Percentiles rank a stretch among this genome's conserved stretches.
Evolutionary conservation across 2,797 vertebrate genomes (phyloP).

Genomic region (Gallinago stenura): DNA sequence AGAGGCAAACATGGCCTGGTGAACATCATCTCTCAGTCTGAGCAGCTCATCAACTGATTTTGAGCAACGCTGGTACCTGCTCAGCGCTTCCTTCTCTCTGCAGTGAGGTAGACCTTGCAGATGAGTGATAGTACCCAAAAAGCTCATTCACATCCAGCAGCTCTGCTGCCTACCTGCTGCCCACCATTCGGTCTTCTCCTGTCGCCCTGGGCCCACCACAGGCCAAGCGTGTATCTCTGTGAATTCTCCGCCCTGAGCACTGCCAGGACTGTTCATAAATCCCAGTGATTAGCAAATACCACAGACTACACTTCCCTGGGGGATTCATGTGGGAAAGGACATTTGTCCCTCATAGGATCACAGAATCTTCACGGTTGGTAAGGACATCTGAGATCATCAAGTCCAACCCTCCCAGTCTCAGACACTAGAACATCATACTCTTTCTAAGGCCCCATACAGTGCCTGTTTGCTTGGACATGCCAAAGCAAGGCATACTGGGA

Average conservation of each 20-base stretch:
- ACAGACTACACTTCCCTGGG: not conserved
- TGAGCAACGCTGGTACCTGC: not conserved
- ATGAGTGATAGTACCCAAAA: not conserved
- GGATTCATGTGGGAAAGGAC: not conserved
- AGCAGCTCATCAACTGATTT: not conserved
- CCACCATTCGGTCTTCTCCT: not conserved
- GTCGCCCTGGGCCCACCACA: not conserved
- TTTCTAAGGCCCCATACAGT: not conserved
- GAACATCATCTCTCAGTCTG: not conserved
- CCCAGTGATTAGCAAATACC: not conserved
- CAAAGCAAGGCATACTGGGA: not conserved
- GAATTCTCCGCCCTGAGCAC: not conserved
- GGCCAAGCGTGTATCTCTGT: not conserved
- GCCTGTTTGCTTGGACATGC: rapidly evolving
- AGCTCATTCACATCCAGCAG: not conserved
- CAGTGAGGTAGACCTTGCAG: not conserved
- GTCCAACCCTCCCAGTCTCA: no score
- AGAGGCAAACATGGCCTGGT: not conserved
- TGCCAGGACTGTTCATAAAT: not conserved
- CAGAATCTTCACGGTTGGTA: no score
- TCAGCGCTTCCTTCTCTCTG: not conserved
- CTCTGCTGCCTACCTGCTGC: not conserved
- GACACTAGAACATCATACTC: not conserved
- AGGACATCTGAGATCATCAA: no score
- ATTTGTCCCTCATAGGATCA: not conserved